Base-by-base conservation (phyloP, 2,888 invertebrate genomes). In the Tineola bisselliella region DNA sequence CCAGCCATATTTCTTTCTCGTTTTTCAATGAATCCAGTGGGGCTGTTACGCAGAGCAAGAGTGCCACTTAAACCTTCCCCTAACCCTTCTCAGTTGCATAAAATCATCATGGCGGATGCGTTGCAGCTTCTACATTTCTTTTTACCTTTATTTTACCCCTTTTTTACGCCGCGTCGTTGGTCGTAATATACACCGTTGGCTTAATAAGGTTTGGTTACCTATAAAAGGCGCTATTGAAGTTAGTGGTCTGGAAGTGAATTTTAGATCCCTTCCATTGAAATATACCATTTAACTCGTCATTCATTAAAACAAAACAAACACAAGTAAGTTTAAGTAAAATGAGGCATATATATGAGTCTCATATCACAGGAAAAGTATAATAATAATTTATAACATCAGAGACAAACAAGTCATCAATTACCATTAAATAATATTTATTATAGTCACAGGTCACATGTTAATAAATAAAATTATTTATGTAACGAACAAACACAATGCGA, bases 41-140 rank as follows among this genome's bases (percentile, higher is more conserved):
- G 84, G 84, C 81, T 84, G 84, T 79, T 71, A 81, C 71, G 63
- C 48, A 43, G n/a, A 13, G 70, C 18, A 57, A 72, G 81, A 86
- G 86, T 79, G 76, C 69, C 79, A 83, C 86, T 87, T 82, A 74
- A 79, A 74, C 74, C 75, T 54, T 72, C 70, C 77, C 80, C 84
- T 79, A 77, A 79, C 84, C 83, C 81, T 77, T 76, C 74, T 68
- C 62, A 43, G 70, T 66, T 70, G 75, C 73, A 74, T 73, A 77
- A 79, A 83, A 79, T 78, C 81, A 81, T 75, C 76, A 84, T 82
- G 79, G 84, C 82, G 81, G 79, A 80, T 77, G 74, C 75, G 75
- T 75, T 70, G 63, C 61, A 68, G 48, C 33, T 67, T 74, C 74
- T 77, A 67, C 72, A n/a, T n/a, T 77, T 76, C 74, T 56, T 31